Evolutionary conservation across 2,888 invertebrate genomes (phyloP).

Genomic region (Lithophane socia): DNA sequence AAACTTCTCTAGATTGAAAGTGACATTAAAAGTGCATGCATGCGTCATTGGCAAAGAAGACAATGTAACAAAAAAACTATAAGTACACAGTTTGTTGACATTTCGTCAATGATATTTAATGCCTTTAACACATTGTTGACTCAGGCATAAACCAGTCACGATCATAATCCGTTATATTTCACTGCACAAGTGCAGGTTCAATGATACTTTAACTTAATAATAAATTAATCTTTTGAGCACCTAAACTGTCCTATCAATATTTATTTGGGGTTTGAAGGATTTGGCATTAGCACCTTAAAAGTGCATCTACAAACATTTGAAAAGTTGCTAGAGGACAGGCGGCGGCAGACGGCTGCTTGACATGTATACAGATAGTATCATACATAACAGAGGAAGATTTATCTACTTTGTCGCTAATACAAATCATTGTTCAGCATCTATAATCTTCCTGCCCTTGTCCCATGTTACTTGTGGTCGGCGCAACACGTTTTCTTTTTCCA

Average conservation of each 20-base stretch:
- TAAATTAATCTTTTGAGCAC: neutral
- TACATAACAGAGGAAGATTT: too few relatives aligned
- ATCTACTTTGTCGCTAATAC: neutral
- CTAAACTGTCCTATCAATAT: constrained; percentile 10
- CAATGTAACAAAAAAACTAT: neutral
- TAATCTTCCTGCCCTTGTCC: too few relatives aligned
- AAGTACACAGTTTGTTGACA: constrained; percentile 34
- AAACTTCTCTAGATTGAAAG: too few relatives aligned
- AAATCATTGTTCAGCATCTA: too few relatives aligned
- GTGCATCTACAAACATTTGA: neutral
- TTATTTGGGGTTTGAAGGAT: neutral
- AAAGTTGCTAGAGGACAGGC: neutral
- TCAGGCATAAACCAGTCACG: constrained; percentile 3
- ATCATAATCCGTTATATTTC: neutral
- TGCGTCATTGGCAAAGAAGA: neutral
- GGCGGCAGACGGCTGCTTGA: too few relatives aligned
- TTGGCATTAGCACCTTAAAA: neutral
- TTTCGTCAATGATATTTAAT: constrained; percentile 7
- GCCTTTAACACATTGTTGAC: constrained; percentile 17
- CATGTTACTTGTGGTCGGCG: too few relatives aligned
- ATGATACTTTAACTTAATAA: neutral
- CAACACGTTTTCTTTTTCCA: too few relatives aligned
- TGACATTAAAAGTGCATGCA: neutral
- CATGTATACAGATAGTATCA: neutral
- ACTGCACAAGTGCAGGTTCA: constrained; percentile 9